Evolutionary conservation across 2,797 vertebrate genomes (phyloP), one percentile per base, ranked within the genome.

Genomic region (Poecile montanus): DNA sequence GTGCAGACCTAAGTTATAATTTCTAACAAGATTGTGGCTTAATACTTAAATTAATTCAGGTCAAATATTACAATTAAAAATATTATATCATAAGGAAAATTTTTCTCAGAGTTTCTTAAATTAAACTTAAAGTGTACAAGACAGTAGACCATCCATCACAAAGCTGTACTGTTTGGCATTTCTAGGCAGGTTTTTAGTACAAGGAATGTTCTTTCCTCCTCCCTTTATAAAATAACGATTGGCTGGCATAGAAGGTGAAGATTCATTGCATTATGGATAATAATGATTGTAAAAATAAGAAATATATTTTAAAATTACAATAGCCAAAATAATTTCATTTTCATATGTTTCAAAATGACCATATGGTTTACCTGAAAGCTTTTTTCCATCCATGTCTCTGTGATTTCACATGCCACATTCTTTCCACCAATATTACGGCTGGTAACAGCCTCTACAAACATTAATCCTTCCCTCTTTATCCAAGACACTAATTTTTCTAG

Each of bases 331-430:
- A 72, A 72, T 19, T 80, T 4, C 3, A 22, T 66, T 73, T 82
- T 65, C 23, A 20, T 12, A 7, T 34, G 25, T 80, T 26, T 85
- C 14, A 79, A 16, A 91, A 76, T 27, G 6, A 62, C 15, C 1
- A 0, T 38, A 12, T 2, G 0, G 11, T 74, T 66, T 79, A 53
- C 13, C 13, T 60, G 53, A 51, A 72, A 66, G 20, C 6, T 32
- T 85, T 81, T 58, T 72, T 48, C 40, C 5, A 13, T 13, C 0
- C 0, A 7, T 32, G 5, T 29, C n/a, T 78, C 48, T 71, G 11
- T 42, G n/a, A 62, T 74, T 88, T 72, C 47, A 81, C 21, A 57
- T 25, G 10, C 10, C 27, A 32, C 23, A 11, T 70, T 44, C 26
- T 50, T 82, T 76, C 53, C 17, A n/a, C 16, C 36, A 60, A 9